Evolutionary conservation across 2,113 vertebrate species (phyloP).

Genomic region (Grallaria varia): DNA sequence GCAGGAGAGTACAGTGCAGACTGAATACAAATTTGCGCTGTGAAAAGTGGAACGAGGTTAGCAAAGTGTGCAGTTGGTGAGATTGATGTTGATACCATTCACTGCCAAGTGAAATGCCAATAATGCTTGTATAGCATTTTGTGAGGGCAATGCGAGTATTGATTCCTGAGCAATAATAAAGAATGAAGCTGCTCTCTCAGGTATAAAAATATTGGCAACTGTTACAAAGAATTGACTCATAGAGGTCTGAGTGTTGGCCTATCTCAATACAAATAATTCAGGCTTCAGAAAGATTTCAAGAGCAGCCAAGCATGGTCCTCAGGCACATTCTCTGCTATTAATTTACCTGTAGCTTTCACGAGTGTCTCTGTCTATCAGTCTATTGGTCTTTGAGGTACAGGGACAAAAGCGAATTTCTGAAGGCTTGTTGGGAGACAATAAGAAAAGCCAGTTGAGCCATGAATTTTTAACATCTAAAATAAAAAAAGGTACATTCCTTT

Average conservation of each 20-base stretch:
- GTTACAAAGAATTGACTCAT: constrained; percentile 84
- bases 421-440: constrained; percentile 58
- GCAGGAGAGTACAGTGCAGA: background rate
- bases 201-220: constrained; percentile 89
- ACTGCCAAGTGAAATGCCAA: constrained; percentile 90
- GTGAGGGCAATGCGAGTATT: constrained; percentile 87
- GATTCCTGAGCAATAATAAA: constrained; percentile 88
- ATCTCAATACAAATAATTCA: constrained; percentile 85
- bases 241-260: constrained; percentile 74
- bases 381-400: constrained; percentile 64
- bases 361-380: constrained; percentile 66
- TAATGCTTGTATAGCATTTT: constrained; percentile 91
- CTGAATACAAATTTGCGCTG: constrained; percentile 67
- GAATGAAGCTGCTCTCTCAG: constrained; percentile 85
- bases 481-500: background rate
- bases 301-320: constrained; percentile 74
- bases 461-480: constrained; percentile 43
- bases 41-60: constrained; percentile 72
- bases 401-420: constrained; percentile 73
- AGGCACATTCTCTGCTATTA: constrained; percentile 71
- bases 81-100: constrained; percentile 88
- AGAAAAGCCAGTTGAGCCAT: constrained; percentile 24
- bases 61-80: constrained; percentile 74
- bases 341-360: constrained; percentile 72
- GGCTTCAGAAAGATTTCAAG: constrained; percentile 75